Conservation (phyloP, 2,797 vertebrate species). For the Schizopygopsis malacanthus region DNA sequence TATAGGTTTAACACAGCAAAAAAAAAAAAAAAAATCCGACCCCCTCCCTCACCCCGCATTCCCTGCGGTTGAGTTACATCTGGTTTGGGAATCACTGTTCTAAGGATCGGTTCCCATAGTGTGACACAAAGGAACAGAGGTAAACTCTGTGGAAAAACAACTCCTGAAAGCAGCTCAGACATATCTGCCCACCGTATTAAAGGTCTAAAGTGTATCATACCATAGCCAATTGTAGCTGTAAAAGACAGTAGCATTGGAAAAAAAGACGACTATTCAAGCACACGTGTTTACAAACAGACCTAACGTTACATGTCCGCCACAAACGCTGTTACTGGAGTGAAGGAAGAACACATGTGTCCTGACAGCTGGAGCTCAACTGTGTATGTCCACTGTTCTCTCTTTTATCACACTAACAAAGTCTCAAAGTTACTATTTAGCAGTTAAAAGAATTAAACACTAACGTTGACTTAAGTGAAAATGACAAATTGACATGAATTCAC, state of each 20-base stretch:
- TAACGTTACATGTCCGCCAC: not conserved
- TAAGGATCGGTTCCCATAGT: conserved; percentile 24
- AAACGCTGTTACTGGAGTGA: not conserved
- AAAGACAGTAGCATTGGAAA: not conserved
- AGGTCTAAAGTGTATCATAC: not conserved
- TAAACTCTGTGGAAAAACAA: conserved; percentile 24
- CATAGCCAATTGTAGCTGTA: not conserved
- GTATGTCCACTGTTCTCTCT: not conserved
- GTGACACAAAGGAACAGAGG: not conserved
- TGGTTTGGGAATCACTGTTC: not conserved
- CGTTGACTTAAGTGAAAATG: not conserved
- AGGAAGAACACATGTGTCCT: not conserved
- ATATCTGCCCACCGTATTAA: not conserved
- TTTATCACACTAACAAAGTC: not conserved
- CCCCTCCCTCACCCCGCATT: no score
- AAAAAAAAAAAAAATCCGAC: not conserved
- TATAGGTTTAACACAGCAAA: not conserved
- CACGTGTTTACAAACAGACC: not conserved
- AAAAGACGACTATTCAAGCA: not conserved
- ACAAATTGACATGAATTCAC: not conserved
- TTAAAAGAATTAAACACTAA: not conserved
- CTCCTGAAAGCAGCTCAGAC: not conserved
- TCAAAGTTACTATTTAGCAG: not conserved
- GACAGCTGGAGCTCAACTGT: not conserved
- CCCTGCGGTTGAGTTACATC: not conserved